Conservation (phyloP, 1,140 invertebrate genomes). For the Zaprionus taronus region DNA sequence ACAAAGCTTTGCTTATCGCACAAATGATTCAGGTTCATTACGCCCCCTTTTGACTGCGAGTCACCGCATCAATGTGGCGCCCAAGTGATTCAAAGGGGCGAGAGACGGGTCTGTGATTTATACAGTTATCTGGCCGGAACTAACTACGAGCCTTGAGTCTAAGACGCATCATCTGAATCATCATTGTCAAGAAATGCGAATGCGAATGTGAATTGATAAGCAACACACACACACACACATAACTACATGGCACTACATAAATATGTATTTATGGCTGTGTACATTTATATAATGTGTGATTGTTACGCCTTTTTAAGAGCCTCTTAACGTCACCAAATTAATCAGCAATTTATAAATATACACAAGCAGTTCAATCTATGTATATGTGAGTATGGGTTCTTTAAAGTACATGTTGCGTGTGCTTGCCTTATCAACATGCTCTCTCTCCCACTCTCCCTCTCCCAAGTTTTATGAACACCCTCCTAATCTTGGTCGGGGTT, state of each 20-base stretch:
- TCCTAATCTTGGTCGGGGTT: constrained; percentile 8
- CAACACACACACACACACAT: background rate
- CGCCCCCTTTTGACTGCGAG: constrained; percentile 48
- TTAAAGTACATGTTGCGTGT: background rate
- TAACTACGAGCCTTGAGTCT: background rate
- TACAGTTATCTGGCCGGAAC: constrained; percentile 30
- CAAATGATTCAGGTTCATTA: constrained; percentile 70
- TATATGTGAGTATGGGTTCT: background rate
- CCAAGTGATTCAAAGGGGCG: too few species aligned
- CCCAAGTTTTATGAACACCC: constrained; percentile 7
- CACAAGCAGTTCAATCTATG: background rate
- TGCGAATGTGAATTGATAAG: background rate
- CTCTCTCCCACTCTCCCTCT: background rate
- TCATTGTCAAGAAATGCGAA: background rate
- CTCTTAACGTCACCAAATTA: constrained; percentile 11
- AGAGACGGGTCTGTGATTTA: constrained; percentile 1
- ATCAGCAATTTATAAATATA: constrained; percentile 22
- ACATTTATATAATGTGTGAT: background rate
- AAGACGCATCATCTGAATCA: constrained; percentile 22
- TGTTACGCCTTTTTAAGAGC: background rate
- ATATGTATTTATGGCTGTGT: background rate
- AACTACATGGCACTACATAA: background rate
- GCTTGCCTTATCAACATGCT: background rate
- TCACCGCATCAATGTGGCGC: background rate
- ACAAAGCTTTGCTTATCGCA: constrained; percentile 50